Evolutionary conservation across 1,140 invertebrate species (phyloP), one percentile per base, ranked within the genome.

Genomic region (Ruditapes philippinarum): DNA sequence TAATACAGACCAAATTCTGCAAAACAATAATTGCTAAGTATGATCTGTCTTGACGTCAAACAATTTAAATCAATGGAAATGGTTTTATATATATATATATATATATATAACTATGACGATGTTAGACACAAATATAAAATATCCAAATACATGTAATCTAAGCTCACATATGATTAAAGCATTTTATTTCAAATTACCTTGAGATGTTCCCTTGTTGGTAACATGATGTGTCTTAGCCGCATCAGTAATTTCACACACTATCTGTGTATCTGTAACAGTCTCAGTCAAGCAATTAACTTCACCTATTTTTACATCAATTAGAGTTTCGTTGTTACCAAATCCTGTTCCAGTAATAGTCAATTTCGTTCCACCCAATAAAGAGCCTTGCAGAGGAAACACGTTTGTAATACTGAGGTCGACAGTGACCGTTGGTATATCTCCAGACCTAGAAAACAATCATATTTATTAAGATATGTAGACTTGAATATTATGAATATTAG

Each of bases 281-380:
- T 78, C 82, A 1, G 94, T 42, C 11, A 90, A 88, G 82, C 95
- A 95, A n/a, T 17, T 31, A 28, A 88, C 60, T 19, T 78, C 60
- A n/a, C 92, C 93, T n/a, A 95, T 65, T n/a, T 51, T 92, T 33
- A 95, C 91, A 22, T 89, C 87, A 12, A 92, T 91, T 11, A 42
- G 22, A 3, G 88, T 76, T 25, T 3, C 68, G 79, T 92, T 85
- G 14, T 28, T 84, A 9, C 84, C 87, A 83, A 95, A 95, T 4
- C 94, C 94, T 25, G 81, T 80, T 1, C 94, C 95, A 33, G 91
- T 89, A n/a, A 95, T 86, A 14, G 92, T 93, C 12, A 95, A 31
- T 31, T 68, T 38, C 14, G 94, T 95, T 0, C 94, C 95, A 38
- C 95, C 95, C 28, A 91, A 82, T 19, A 95, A 17, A 0, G 93